Conservation (phyloP, 2,888 invertebrate genomes). For the Leptogaster cylindrica region DNA sequence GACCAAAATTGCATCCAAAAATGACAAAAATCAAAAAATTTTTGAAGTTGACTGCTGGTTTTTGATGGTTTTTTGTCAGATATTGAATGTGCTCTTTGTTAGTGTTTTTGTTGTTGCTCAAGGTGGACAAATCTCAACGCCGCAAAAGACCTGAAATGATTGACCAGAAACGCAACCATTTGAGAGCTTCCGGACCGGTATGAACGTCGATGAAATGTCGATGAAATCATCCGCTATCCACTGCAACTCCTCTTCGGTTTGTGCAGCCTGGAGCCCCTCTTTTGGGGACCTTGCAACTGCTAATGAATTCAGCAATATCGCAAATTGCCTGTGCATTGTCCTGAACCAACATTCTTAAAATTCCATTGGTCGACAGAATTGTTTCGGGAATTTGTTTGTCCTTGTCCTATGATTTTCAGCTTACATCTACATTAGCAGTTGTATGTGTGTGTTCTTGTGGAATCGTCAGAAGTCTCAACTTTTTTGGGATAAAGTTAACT, state of each 20-base stretch:
- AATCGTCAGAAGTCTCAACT: no score
- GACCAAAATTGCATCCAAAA: slow-evolving; percentile 36
- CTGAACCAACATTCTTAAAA: slow-evolving; percentile 17
- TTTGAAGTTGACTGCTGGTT: slow-evolving; percentile 28
- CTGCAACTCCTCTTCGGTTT: neutral
- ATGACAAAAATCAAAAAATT: slow-evolving; percentile 40
- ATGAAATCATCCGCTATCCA: neutral
- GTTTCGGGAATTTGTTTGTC: no score
- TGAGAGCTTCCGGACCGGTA: slow-evolving; percentile 39
- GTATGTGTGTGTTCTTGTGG: no score
- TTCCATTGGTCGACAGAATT: no score
- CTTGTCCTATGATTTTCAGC: no score
- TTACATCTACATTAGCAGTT: no score
- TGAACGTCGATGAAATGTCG: slow-evolving; percentile 17
- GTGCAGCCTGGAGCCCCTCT: slow-evolving; percentile 15
- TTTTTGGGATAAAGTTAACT: no score
- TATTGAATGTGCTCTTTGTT: neutral
- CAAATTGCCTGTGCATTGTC: slow-evolving; percentile 30
- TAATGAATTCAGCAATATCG: slow-evolving; percentile 36
- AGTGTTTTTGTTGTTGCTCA: slow-evolving; percentile 33
- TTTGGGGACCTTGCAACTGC: slow-evolving; percentile 13
- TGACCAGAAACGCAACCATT: slow-evolving; percentile 33
- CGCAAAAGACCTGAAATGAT: slow-evolving; percentile 30
- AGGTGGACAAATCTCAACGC: slow-evolving; percentile 25
- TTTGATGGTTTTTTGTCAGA: slow-evolving; percentile 25